phyloP scores from a whole-genome alignment of 2,888 invertebrate species.

The Watsonalla binaria region DNA sequence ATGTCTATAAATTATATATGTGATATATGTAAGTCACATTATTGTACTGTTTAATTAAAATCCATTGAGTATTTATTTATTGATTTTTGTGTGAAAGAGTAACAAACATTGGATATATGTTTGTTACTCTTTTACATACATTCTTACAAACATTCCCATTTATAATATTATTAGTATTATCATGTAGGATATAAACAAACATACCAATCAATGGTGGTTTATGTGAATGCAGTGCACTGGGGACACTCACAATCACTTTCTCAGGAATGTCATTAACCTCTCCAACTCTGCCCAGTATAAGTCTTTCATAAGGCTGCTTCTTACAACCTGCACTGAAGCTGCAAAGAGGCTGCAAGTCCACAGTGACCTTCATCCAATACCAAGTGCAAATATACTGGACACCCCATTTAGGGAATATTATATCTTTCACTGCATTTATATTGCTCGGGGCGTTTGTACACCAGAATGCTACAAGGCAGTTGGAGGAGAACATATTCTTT shows the following conservation, averaged over 20 bases:
- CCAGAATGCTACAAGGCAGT: slow-evolving; percentile 91
- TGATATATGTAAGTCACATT: too few relatives aligned
- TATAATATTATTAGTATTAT: too few relatives aligned
- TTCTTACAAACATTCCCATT: too few relatives aligned
- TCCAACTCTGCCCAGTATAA: slow-evolving; percentile 72
- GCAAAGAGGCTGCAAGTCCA: slow-evolving; percentile 82
- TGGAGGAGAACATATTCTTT: slow-evolving; percentile 75
- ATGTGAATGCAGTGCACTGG: slow-evolving; percentile 96
- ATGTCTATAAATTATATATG: too few relatives aligned
- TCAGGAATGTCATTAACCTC: slow-evolving; percentile 49
- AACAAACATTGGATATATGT: too few relatives aligned
- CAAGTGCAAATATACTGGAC: slow-evolving; percentile 85
- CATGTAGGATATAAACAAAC: slow-evolving; percentile 5
- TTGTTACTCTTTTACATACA: too few relatives aligned
- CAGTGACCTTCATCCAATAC: slow-evolving; percentile 94
- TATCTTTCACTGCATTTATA: slow-evolving; percentile 81
- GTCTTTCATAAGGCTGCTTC: slow-evolving; percentile 93
- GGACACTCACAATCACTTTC: slow-evolving; percentile 87
- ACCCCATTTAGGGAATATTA: slow-evolving; percentile 90
- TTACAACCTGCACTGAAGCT: slow-evolving; percentile 81
- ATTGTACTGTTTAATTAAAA: too few relatives aligned
- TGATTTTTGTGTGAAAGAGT: too few relatives aligned
- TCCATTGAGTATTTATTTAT: too few relatives aligned
- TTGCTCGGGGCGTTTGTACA: slow-evolving; percentile 92
- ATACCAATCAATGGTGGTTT: slow-evolving; percentile 92